These are phyloP conservation scores for Drosophila prosaltans DNA, from an alignment of 1,140 invertebrate species.

Conservation along the genomic window DNA sequence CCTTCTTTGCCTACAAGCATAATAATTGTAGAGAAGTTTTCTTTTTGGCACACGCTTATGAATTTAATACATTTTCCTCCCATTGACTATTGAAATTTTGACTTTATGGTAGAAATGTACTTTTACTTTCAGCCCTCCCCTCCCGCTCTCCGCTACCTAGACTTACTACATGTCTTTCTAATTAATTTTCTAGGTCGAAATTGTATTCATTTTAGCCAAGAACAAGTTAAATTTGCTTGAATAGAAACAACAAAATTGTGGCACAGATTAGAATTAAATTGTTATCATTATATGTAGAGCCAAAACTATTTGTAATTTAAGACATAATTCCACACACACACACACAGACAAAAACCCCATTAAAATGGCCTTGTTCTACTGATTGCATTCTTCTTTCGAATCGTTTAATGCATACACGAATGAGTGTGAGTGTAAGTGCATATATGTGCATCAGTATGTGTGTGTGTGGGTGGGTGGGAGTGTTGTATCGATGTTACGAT, in stretches of 20 bases:
- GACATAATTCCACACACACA: neutral
- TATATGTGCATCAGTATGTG: neutral
- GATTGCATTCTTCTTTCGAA: constrained; percentile 8
- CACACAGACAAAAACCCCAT: neutral
- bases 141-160: neutral
- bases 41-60: no score
- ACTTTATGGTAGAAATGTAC: neutral
- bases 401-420: constrained; percentile 5
- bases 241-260: neutral
- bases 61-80: neutral
- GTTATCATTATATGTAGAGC: neutral
- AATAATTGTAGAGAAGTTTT: constrained; percentile 56
- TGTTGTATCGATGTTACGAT: constrained; percentile 25
- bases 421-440: neutral
- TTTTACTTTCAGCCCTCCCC: neutral
- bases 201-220: neutral
- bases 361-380: constrained; percentile 9
- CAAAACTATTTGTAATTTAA: neutral
- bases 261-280: constrained; percentile 1
- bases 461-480: neutral
- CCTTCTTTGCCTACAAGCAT: constrained; percentile 40
- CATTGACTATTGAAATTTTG: neutral
- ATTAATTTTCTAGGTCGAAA: neutral
- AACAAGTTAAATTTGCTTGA: neutral
- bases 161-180: no score